Evolutionary conservation across 2,888 invertebrate genomes (phyloP).

Genomic region (Melanotus villosus): DNA sequence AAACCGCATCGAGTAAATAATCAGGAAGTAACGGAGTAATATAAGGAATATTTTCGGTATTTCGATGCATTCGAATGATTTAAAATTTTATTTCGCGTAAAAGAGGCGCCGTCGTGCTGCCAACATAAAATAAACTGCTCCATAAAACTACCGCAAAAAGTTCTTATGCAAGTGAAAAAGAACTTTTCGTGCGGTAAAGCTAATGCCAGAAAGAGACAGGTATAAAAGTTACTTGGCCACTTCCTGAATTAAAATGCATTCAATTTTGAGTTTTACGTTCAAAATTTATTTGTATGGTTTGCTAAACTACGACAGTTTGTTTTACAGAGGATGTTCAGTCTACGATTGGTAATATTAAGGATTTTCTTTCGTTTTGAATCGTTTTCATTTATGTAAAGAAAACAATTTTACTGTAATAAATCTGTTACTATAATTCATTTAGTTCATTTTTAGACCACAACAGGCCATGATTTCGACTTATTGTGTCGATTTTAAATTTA

Average conservation of each 20-base stretch:
- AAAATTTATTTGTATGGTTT: not conserved
- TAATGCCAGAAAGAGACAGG: conserved; percentile 23
- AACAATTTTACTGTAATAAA: no score
- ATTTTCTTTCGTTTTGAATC: no score
- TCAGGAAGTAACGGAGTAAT: not conserved
- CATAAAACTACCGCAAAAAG: conserved; percentile 52
- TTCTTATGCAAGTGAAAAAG: conserved; percentile 50
- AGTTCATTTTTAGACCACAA: no score
- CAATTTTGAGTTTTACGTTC: conserved; percentile 35
- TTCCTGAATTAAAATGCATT: conserved; percentile 37
- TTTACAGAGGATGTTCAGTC: not conserved
- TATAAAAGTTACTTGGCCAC: conserved; percentile 25
- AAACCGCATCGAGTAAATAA: not conserved
- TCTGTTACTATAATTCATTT: no score
- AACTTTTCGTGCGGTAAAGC: conserved; percentile 2
- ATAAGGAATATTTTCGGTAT: not conserved
- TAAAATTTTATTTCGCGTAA: conserved; percentile 51
- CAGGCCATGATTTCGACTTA: no score
- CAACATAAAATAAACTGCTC: conserved; percentile 50
- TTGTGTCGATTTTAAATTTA: no score
- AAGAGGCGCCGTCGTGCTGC: conserved; percentile 49
- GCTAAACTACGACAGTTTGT: not conserved
- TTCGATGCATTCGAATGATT: conserved; percentile 41
- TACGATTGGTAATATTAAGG: no score
- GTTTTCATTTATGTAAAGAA: no score